phyloP scores from a whole-genome alignment of 2,797 vertebrate species.

The Sebastes cheni region DNA sequence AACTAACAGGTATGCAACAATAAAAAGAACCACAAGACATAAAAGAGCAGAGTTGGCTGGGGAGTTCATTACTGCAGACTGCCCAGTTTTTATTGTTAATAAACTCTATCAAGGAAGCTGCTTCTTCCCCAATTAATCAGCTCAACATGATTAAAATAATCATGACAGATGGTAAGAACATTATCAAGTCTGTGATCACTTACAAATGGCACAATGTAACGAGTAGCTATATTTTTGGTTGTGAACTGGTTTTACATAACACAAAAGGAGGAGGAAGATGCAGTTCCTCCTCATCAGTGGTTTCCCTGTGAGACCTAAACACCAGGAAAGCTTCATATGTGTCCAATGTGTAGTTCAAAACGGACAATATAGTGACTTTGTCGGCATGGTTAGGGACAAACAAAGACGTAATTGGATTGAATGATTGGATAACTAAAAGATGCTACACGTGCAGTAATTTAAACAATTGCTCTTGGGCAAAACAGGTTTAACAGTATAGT shows the following conservation, averaged over 20 bases:
- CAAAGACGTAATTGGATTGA: background rate
- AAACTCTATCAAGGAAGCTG: background rate
- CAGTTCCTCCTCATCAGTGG: slow-evolving; percentile 1
- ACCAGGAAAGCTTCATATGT: slow-evolving; percentile 19
- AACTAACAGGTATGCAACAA: slow-evolving; percentile 30
- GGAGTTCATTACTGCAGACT: slow-evolving; percentile 28
- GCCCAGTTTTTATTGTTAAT: slow-evolving; percentile 16
- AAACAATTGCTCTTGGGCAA: background rate
- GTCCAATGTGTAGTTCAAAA: background rate
- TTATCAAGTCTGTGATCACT: background rate
- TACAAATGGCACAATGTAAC: background rate
- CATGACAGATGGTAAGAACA: background rate
- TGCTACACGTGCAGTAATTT: background rate
- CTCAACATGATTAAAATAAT: background rate
- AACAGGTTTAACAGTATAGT: background rate
- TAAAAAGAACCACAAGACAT: slow-evolving; percentile 31
- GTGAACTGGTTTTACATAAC: background rate
- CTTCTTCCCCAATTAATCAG: background rate
- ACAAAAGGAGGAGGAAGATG: background rate
- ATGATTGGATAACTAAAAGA: background rate
- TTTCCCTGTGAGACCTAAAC: slow-evolving; percentile 21
- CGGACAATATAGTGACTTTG: background rate
- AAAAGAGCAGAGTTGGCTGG: slow-evolving; percentile 24
- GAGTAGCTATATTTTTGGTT: background rate
- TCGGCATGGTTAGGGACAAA: background rate